These are phyloP conservation scores for Dunckerocampus dactyliophorus DNA, from an alignment of 2,113 vertebrate species.

Conservation along the genomic window DNA sequence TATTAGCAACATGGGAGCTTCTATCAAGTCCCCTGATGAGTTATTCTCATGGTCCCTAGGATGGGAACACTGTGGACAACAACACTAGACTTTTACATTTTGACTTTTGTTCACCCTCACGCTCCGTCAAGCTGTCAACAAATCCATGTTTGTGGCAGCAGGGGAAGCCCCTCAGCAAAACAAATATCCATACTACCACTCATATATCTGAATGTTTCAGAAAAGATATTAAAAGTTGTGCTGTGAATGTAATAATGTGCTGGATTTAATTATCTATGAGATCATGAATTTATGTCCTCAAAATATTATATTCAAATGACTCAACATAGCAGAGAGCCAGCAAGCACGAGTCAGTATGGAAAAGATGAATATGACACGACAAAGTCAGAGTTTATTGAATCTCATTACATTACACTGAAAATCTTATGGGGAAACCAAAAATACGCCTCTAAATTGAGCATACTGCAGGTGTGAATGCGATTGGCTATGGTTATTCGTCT, in stretches of 20 bases:
- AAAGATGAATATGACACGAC: background rate
- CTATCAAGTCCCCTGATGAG: conserved; percentile 24
- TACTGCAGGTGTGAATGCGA: too few species aligned
- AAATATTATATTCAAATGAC: background rate
- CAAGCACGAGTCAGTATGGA: background rate
- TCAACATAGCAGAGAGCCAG: background rate
- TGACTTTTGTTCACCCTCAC: background rate
- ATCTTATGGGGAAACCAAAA: background rate
- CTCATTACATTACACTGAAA: background rate
- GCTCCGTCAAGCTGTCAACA: background rate
- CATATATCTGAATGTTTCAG: background rate
- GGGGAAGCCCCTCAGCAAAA: background rate
- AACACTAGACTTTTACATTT: background rate
- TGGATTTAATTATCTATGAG: background rate
- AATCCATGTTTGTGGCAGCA: background rate
- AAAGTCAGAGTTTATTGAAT: background rate
- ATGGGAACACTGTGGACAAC: conserved; percentile 23
- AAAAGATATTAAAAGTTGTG: background rate
- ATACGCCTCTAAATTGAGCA: too few species aligned
- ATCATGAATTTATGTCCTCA: background rate
- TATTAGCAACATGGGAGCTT: conserved; percentile 42
- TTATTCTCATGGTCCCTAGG: conserved; percentile 55
- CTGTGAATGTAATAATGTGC: background rate
- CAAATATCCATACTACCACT: background rate
- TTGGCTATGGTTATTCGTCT: too few species aligned